Conservation (phyloP, 2,888 invertebrate genomes). For the Sinotaia quadrata region DNA sequence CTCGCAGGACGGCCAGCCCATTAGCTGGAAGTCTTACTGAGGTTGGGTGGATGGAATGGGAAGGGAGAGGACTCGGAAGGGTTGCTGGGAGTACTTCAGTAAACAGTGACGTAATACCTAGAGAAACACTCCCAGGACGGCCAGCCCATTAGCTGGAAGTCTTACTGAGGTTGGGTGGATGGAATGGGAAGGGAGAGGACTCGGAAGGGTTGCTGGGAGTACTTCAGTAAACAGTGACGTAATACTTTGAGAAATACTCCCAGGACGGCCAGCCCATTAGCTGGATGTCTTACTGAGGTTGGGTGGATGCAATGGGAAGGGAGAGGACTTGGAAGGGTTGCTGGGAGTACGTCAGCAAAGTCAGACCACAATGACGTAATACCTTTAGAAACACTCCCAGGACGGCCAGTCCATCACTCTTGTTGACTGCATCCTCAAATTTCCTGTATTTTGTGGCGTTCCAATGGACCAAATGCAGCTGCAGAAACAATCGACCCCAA, state of each 20-base stretch:
- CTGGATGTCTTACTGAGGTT: too few species aligned
- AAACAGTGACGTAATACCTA: slow-evolving; percentile 77
- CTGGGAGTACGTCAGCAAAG: neutral
- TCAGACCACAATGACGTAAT: neutral
- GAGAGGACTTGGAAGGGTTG: neutral
- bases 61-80: neutral
- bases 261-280: slow-evolving; percentile 90
- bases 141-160: slow-evolving; percentile 91
- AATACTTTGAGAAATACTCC: slow-evolving; percentile 90
- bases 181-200: neutral
- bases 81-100: neutral
- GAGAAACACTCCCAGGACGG: slow-evolving; percentile 89
- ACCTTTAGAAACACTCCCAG: slow-evolving; percentile 90
- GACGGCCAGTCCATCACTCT: slow-evolving; percentile 90
- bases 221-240: neutral
- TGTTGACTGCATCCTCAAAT: slow-evolving; percentile 86
- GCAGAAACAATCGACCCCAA: slow-evolving; percentile 51
- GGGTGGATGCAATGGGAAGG: neutral
- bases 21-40: too few species aligned
- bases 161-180: neutral
- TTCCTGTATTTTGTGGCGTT: slow-evolving; percentile 79
- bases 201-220: neutral
- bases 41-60: neutral
- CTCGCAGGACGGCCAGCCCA: slow-evolving; percentile 90
- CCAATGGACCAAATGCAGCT: slow-evolving; percentile 85